A percentile compares a stretch with the other conserved stretches of the same genome.
These are phyloP conservation scores for Drosophila chauvacae DNA, from an alignment of 1,140 invertebrate genomes.

Conservation along the genomic window DNA sequence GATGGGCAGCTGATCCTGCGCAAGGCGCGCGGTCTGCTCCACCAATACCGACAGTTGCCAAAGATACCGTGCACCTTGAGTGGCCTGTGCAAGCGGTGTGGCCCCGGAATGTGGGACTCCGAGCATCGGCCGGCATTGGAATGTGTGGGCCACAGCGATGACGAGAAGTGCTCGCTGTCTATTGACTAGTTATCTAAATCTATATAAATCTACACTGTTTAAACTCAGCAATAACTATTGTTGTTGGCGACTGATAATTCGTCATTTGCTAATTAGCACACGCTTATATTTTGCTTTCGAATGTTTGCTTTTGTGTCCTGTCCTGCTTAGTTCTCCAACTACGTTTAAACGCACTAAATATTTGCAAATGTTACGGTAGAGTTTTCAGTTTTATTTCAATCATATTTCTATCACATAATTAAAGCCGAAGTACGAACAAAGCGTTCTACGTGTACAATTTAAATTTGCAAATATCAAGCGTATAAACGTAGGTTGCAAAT, in stretches of 20 bases:
- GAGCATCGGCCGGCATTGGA: slow-evolving; percentile 92
- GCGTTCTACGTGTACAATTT: background rate
- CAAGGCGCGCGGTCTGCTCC: slow-evolving; percentile 95
- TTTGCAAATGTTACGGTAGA: slow-evolving; percentile 21
- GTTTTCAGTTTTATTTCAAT: slow-evolving; percentile 5
- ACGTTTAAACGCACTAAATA: slow-evolving; percentile 23
- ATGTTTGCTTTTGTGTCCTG: background rate
- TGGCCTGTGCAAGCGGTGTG: slow-evolving; percentile 93
- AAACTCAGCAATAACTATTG: slow-evolving; percentile 48
- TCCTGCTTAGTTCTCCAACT: slow-evolving; percentile 25
- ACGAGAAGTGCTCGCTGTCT: slow-evolving; percentile 84
- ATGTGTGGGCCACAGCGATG: slow-evolving; percentile 86
- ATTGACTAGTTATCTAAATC: slow-evolving; percentile 77
- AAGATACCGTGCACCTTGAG: slow-evolving; percentile 95
- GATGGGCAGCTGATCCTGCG: slow-evolving; percentile 94
- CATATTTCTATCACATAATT: slow-evolving; percentile 19
- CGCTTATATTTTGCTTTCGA: slow-evolving; percentile 9
- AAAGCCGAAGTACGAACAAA: slow-evolving; percentile 24
- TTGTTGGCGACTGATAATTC: slow-evolving; percentile 51
- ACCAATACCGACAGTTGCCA: slow-evolving; percentile 94
- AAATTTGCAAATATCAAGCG: slow-evolving; percentile 23
- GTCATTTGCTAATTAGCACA: slow-evolving; percentile 38
- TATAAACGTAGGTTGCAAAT: slow-evolving; percentile 24
- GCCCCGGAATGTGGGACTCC: slow-evolving; percentile 97
- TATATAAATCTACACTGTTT: slow-evolving; percentile 39